phyloP scores from a whole-genome alignment of 2,113 vertebrate genomes.

The Scalopus aquaticus region DNA sequence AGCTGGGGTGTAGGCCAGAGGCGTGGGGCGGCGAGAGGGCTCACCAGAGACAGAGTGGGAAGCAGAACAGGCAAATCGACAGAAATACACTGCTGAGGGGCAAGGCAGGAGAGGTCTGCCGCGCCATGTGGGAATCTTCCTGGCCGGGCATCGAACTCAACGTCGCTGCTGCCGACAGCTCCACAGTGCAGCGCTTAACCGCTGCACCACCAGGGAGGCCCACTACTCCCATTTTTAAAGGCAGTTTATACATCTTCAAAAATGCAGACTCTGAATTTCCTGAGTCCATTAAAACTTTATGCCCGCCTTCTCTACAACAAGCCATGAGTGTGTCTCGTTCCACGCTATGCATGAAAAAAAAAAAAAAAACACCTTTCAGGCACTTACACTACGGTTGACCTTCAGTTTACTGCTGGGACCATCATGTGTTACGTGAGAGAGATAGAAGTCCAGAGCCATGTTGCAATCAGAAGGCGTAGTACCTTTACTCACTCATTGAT shows the following conservation, averaged over 20 bases:
- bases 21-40: too few species aligned
- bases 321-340: neutral
- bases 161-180: too few species aligned
- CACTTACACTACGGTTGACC: neutral
- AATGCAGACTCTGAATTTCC: neutral
- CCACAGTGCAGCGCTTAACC: too few species aligned
- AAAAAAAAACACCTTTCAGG: neutral
- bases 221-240: slow-evolving; percentile 19
- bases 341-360: neutral
- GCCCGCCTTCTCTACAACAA: slow-evolving; percentile 11
- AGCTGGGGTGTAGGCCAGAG: too few species aligned
- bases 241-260: neutral
- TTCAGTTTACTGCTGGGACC: neutral
- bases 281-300: neutral
- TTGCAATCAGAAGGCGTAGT: neutral
- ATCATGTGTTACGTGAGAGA: neutral
- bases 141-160: too few species aligned
- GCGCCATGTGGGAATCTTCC: too few species aligned
- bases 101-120: too few species aligned
- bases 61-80: too few species aligned
- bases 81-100: too few species aligned
- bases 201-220: too few species aligned
- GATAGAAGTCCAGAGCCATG: neutral
- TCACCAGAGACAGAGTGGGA: too few species aligned
- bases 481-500: neutral